These are phyloP conservation scores for Cheilosia grossa DNA, from an alignment of 2,888 invertebrate species.

Conservation along the genomic window DNA sequence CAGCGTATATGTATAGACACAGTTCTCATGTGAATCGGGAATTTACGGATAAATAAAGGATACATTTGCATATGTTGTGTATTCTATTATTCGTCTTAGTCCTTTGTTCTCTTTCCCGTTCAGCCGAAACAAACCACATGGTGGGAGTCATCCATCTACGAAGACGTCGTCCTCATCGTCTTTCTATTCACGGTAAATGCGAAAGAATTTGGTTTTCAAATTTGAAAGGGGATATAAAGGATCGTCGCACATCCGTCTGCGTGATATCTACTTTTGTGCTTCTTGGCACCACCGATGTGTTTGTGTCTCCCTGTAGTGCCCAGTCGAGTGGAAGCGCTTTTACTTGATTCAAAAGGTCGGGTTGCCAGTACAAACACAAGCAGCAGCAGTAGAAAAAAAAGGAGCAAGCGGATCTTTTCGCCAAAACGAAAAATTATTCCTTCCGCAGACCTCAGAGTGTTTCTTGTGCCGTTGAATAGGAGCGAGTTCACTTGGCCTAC, in stretches of 20 bases:
- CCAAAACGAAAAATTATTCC: neutral
- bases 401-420: neutral
- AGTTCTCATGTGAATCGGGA: slow-evolving; percentile 31
- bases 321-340: slow-evolving; percentile 15
- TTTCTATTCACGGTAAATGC: slow-evolving; percentile 10
- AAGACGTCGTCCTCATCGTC: neutral
- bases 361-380: slow-evolving; percentile 2
- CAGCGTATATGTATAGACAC: neutral
- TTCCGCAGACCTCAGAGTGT: slow-evolving; percentile 2
- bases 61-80: slow-evolving; percentile 65
- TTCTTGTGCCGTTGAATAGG: slow-evolving; percentile 54
- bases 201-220: slow-evolving; percentile 71
- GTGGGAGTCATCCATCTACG: slow-evolving; percentile 21
- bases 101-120: slow-evolving; percentile 12
- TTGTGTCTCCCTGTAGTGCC: neutral
- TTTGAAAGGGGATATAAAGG: slow-evolving; percentile 67
- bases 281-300: slow-evolving; percentile 13
- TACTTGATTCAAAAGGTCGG: slow-evolving; percentile 55
- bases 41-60: slow-evolving; percentile 62
- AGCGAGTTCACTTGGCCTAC: slow-evolving; percentile 43
- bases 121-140: slow-evolving; percentile 26
- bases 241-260: slow-evolving; percentile 51
- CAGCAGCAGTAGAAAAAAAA: neutral
- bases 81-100: slow-evolving; percentile 16
- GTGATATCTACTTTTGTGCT: slow-evolving; percentile 33